Conservation (phyloP, 2,113 vertebrate genomes). For the Ciconia stormi region DNA sequence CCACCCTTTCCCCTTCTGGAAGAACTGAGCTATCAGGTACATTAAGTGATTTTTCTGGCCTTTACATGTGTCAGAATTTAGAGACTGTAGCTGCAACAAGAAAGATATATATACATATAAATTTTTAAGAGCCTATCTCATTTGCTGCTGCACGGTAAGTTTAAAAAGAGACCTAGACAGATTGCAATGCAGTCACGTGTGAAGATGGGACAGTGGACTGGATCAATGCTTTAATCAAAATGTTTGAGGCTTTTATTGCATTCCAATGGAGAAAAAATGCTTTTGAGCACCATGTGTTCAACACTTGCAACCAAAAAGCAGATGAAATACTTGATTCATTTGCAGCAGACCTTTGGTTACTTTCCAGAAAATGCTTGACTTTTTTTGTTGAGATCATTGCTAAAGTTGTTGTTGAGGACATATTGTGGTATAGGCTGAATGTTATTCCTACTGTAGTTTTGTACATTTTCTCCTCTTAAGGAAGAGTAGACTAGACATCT, state of each 20-base stretch:
- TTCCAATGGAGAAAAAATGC: slow-evolving; percentile 47
- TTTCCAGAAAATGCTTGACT: slow-evolving; percentile 44
- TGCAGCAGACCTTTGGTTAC: slow-evolving; percentile 48
- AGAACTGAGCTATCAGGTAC: background rate
- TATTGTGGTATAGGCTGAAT: background rate
- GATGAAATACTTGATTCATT: slow-evolving; percentile 61
- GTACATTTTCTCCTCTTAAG: slow-evolving; percentile 1
- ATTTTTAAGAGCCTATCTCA: slow-evolving; percentile 15
- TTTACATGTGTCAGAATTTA: slow-evolving; percentile 20
- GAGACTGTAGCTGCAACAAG: background rate
- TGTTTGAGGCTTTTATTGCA: slow-evolving; percentile 49
- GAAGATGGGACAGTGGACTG: slow-evolving; percentile 22
- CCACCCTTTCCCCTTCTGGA: background rate
- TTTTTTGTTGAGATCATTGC: slow-evolving; percentile 43
- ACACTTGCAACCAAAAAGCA: slow-evolving; percentile 49
- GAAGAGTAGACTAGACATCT: background rate
- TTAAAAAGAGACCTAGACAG: slow-evolving; percentile 28
- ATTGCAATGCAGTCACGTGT: slow-evolving; percentile 20
- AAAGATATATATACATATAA: slow-evolving; percentile 3
- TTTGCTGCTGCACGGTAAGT: background rate
- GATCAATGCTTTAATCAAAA: slow-evolving; percentile 66
- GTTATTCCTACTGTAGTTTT: background rate
- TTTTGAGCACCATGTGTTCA: slow-evolving; percentile 59
- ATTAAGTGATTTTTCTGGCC: slow-evolving; percentile 11
- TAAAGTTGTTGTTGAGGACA: background rate